A percentile compares a stretch with the other conserved stretches of the same genome.
Evolutionary conservation across 2,113 vertebrate genomes (phyloP).

Genomic region (Rhinoderma darwinii): DNA sequence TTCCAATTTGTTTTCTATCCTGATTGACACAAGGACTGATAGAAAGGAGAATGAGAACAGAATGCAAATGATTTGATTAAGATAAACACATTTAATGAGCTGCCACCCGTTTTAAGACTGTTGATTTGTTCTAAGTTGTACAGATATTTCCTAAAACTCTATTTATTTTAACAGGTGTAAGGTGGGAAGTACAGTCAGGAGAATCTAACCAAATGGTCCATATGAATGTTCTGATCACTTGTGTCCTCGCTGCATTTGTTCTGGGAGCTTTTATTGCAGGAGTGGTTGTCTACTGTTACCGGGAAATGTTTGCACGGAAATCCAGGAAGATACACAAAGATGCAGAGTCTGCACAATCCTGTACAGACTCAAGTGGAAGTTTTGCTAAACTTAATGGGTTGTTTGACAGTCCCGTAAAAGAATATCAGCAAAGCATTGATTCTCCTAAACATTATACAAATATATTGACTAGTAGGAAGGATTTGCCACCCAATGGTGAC

Average conservation of each 20-base stretch:
- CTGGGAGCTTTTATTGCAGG: slow-evolving; percentile 94
- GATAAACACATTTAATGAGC: slow-evolving; percentile 46
- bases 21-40: slow-evolving; percentile 26
- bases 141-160: slow-evolving; percentile 31
- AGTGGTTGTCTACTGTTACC: slow-evolving; percentile 94
- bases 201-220: slow-evolving; percentile 98
- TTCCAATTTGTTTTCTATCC: slow-evolving; percentile 25
- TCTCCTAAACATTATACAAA: slow-evolving; percentile 94
- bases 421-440: slow-evolving; percentile 91
- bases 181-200: slow-evolving; percentile 92
- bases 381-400: slow-evolving; percentile 93
- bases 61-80: slow-evolving; percentile 43
- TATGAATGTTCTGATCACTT: slow-evolving; percentile 98
- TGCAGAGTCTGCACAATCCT: slow-evolving; percentile 89
- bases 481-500: slow-evolving; percentile 80
- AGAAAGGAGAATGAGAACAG: slow-evolving; percentile 23
- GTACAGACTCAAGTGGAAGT: slow-evolving; percentile 92
- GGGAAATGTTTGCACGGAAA: slow-evolving; percentile 88
- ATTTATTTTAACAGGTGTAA: slow-evolving; percentile 77
- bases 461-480: slow-evolving; percentile 88
- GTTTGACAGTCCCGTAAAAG: slow-evolving; percentile 96
- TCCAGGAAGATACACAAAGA: slow-evolving; percentile 92
- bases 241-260: slow-evolving; percentile 94
- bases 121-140: slow-evolving; percentile 14
- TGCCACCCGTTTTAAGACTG: slow-evolving; percentile 1